Evolutionary conservation across 1,140 invertebrate genomes (phyloP).

Genomic region (Patella vulgata): DNA sequence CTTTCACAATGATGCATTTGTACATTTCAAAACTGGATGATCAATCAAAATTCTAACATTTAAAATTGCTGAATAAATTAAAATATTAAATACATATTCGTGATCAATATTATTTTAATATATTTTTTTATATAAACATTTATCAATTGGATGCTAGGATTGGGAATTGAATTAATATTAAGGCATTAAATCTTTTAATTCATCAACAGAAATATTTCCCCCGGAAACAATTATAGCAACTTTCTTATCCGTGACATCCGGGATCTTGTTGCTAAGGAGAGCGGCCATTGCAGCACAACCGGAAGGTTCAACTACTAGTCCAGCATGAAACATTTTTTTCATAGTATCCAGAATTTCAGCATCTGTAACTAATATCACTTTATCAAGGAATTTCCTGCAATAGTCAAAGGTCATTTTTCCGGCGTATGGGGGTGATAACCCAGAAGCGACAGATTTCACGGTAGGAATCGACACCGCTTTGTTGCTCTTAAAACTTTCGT

Average conservation of each 20-base stretch:
- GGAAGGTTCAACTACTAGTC: constrained; percentile 59
- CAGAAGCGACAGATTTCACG: constrained; percentile 50
- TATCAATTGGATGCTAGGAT: too few species aligned
- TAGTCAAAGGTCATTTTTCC: constrained; percentile 48
- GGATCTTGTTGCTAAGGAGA: constrained; percentile 44
- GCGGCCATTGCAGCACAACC: constrained; percentile 60
- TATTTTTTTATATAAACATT: too few species aligned
- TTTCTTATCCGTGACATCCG: constrained; percentile 51
- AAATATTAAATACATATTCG: too few species aligned
- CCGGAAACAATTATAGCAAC: constrained; percentile 57
- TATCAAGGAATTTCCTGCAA: constrained; percentile 53
- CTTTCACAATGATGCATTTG: too few species aligned
- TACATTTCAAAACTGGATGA: too few species aligned
- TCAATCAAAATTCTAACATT: too few species aligned
- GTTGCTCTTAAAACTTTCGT: constrained; percentile 56
- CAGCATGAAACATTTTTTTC: constrained; percentile 47
- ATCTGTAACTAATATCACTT: constrained; percentile 56
- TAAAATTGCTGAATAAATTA: too few species aligned
- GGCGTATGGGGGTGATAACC: constrained; percentile 58
- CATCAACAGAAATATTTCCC: constrained; percentile 54
- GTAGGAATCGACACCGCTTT: constrained; percentile 39
- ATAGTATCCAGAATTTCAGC: constrained; percentile 49
- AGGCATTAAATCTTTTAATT: constrained; percentile 32
- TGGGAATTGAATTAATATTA: constrained; percentile 2
- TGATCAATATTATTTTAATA: too few species aligned